Percentiles rank a stretch among this genome's conserved stretches.
These are phyloP conservation scores for Pseudomyrmex dendroicus DNA, from an alignment of 1,140 invertebrate species.

Conservation along the genomic window DNA sequence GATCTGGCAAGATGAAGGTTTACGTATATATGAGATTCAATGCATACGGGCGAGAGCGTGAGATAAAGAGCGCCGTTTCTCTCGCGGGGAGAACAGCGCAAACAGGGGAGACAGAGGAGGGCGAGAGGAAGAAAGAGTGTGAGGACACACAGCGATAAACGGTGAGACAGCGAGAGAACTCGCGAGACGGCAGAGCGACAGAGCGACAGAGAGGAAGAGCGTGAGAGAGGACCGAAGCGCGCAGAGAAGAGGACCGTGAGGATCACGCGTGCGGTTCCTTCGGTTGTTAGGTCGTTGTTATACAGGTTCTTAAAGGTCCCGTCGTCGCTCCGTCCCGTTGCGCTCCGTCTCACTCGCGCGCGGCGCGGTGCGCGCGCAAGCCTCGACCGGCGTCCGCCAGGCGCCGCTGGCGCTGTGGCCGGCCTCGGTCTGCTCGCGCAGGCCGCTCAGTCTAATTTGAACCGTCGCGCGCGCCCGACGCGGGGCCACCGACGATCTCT, in stretches of 20 bases:
- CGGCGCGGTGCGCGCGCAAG: constrained; percentile 81
- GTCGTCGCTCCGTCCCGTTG: constrained; percentile 59
- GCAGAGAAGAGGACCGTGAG: constrained; percentile 41
- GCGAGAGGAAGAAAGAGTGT: not conserved
- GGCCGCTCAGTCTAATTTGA: constrained; percentile 85
- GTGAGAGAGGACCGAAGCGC: constrained; percentile 12
- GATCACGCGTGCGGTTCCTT: constrained; percentile 75
- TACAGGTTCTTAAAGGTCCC: constrained; percentile 78
- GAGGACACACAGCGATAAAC: too few species aligned
- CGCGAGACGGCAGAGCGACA: not conserved
- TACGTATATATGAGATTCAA: too few species aligned
- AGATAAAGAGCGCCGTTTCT: constrained; percentile 58
- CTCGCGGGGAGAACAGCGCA: constrained; percentile 15
- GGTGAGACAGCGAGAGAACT: not conserved
- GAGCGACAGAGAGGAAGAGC: constrained; percentile 27
- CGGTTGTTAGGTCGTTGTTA: constrained; percentile 78
- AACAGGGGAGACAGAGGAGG: constrained; percentile 9
- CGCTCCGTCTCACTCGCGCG: constrained; percentile 57
- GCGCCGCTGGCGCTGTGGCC: constrained; percentile 83
- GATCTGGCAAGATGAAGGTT: too few species aligned
- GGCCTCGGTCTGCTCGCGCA: constrained; percentile 82
- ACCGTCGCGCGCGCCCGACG: constrained; percentile 84
- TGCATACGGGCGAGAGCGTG: constrained; percentile 25
- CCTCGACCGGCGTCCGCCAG: constrained; percentile 83
- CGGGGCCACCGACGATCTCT: constrained; percentile 79